A percentile compares a stretch with the other conserved stretches of the same genome.
Evolutionary conservation across 2,888 invertebrate species (phyloP).

Genomic region (Alloscopus bannaensis): DNA sequence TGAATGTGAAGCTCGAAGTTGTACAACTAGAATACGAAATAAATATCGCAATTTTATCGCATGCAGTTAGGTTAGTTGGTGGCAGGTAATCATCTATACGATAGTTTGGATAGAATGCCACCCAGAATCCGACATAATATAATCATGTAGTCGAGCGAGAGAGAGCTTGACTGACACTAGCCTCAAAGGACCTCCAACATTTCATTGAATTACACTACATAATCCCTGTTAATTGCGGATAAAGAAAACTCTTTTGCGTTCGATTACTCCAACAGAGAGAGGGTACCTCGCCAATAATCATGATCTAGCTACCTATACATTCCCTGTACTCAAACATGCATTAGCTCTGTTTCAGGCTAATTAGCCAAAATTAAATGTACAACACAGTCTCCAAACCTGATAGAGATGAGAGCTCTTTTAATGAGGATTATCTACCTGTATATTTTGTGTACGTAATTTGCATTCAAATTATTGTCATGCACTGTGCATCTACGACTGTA

Average conservation of each 20-base stretch:
- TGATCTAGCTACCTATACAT: too few relatives aligned
- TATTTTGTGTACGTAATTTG: background rate
- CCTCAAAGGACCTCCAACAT: conserved; percentile 54
- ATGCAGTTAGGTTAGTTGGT: background rate
- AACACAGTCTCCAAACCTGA: conserved; percentile 25
- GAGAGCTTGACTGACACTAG: conserved; percentile 7
- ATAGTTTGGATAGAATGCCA: conserved; percentile 30
- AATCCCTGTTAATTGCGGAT: conserved; percentile 26
- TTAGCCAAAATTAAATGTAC: conserved; percentile 47
- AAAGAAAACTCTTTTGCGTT: conserved; percentile 16
- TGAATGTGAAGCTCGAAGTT: too few relatives aligned
- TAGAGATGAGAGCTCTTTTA: background rate
- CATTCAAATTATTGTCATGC: conserved; percentile 8
- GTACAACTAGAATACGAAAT: too few relatives aligned
- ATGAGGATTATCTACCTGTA: background rate
- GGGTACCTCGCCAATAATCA: too few relatives aligned
- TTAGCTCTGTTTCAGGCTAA: conserved; percentile 24
- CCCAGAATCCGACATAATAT: conserved; percentile 44
- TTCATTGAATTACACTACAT: conserved; percentile 25
- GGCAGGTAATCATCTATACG: conserved; percentile 7
- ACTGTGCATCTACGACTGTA: background rate
- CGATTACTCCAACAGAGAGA: conserved; percentile 12
- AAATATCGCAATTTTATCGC: too few relatives aligned
- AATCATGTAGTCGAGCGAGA: background rate
- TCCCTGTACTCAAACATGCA: conserved; percentile 3